Conservation (phyloP, 2,113 vertebrate genomes). For the Forbesichthys papilliferus region DNA sequence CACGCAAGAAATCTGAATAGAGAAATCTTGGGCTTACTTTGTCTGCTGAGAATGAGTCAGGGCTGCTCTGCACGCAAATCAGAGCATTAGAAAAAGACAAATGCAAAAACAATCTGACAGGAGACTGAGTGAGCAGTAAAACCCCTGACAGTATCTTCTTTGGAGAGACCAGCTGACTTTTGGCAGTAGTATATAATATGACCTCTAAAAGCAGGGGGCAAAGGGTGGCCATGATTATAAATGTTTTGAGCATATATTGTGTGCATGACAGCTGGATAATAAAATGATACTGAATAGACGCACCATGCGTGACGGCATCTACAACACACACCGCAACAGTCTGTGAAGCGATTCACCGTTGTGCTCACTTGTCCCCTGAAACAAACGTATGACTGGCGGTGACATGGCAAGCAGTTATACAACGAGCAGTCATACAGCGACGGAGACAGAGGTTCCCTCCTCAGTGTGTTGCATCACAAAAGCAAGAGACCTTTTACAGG, state of each 20-base stretch:
- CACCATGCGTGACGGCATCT: neutral
- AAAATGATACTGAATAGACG: constrained; percentile 24
- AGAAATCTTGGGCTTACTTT: too few species aligned
- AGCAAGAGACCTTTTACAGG: neutral
- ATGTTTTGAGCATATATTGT: constrained; percentile 11
- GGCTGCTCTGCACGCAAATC: neutral
- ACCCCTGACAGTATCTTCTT: neutral
- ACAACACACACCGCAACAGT: too few species aligned
- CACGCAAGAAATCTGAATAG: too few species aligned
- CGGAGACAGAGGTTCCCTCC: too few species aligned
- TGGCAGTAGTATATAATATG: neutral
- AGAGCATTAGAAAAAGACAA: neutral
- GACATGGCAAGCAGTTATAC: too few species aligned
- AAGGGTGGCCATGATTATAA: constrained; percentile 18
- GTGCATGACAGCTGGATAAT: constrained; percentile 16
- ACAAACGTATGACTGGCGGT: too few species aligned
- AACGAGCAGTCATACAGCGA: too few species aligned
- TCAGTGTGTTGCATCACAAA: too few species aligned
- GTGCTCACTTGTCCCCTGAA: too few species aligned
- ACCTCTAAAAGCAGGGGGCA: constrained; percentile 21
- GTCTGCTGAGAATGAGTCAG: too few species aligned
- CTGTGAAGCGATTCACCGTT: too few species aligned
- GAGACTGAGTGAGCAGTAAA: neutral
- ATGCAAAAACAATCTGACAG: neutral
- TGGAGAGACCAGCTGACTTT: neutral